Base-by-base conservation (phyloP, 2,113 vertebrate genomes). In the Lasiurus borealis region DNA sequence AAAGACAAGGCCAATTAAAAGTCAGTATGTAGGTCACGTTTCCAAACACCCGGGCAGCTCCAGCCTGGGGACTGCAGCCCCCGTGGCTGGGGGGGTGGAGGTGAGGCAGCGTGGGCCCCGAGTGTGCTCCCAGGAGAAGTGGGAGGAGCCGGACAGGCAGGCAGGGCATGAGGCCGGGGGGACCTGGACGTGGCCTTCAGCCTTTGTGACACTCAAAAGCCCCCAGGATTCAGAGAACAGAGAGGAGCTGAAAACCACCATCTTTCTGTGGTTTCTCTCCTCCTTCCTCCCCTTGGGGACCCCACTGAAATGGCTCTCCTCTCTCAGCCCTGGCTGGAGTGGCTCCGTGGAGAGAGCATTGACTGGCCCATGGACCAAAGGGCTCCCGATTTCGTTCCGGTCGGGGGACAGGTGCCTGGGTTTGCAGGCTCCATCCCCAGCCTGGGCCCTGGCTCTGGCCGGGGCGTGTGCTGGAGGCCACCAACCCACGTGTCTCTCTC, bases 11-110 rank as follows among this genome's bases (percentile, higher is more conserved):
- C 46, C 54, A 31, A 71, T 50, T 77, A 18, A 83, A 83, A 83
- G 73, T 92, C n/a, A 87, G 46, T 69, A 88, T 96, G 46, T 94
- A 93, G 90, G 72, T 94, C 93, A 94, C 10, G 29, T 94, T 93
- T 86, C 83, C 71, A 93, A 86, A 93, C 5, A 78, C 48, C 64
- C 57, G 40, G 57, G 66, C 59, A 54, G 57, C 29, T 18, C 19
- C 19, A 1, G 25, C 52, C 27, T 34, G 52, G 59, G 29, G 6
- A 46, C 36, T 25, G 29, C 31, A 40, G 62, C 23, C 6, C 9
- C 10, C 34, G 19, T n/a, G n/a, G n/a, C n/a, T n/a, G 29, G 64
- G 78, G 46, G 57, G 62, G 46, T 40, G 71, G n/a, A n/a, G n/a
- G n/a, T 46, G n/a, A 31, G 4, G 57, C 9, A 8, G 29, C 36